Evolutionary conservation across 2,888 invertebrate genomes (phyloP), one percentile per base, ranked within the genome.

Genomic region (Tanaodytes sp.): DNA sequence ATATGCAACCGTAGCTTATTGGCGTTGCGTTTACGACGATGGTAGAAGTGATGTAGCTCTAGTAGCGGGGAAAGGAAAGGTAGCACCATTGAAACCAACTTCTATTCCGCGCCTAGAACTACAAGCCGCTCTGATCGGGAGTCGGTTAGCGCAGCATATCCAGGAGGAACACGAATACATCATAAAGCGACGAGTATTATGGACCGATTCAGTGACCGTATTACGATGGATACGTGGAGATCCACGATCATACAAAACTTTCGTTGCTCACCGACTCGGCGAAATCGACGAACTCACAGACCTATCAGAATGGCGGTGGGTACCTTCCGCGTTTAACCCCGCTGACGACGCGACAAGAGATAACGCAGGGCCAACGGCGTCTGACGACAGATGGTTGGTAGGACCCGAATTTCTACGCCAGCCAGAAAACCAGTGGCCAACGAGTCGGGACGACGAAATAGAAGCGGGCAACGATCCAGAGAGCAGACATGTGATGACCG

Each of bases 251-350:
- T 64, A 70, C 30, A 43, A 65, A 39, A 37, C 65, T 0, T 75
- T 71, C 33, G 72, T 73, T 6, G 58, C 68, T 1, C 73, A 77
- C 40, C 57, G 74, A 5, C 39, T 76, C 3, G 73, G 74, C 2
- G 74, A 76, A 45, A 75, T 76, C 12, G 59, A 27, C 27, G 27
- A 27, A 9, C 27, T 27, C 27, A 27, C 27, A 4, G 9, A 27
- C 9, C 4, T 9, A 6, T 6, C 5, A 6, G 27, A 27, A 27
- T 27, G 27, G 27, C 27, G 27, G 9, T 27, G 27, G 27, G 27
- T 27, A 6, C 27, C 27, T 4, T 27, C 27, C 5, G 9, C 9
- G 5, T 4, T 6, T 4, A 27, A 27, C 27, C 27, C 27, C 5
- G 27, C 27, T 6, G 27, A 27, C 9, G 27, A 27, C 9, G 27